A percentile compares a stretch with the other conserved stretches of the same genome.
These are phyloP conservation scores for Macrochelys suwanniensis DNA, from an alignment of 2,797 vertebrate genomes.

Conservation along the genomic window DNA sequence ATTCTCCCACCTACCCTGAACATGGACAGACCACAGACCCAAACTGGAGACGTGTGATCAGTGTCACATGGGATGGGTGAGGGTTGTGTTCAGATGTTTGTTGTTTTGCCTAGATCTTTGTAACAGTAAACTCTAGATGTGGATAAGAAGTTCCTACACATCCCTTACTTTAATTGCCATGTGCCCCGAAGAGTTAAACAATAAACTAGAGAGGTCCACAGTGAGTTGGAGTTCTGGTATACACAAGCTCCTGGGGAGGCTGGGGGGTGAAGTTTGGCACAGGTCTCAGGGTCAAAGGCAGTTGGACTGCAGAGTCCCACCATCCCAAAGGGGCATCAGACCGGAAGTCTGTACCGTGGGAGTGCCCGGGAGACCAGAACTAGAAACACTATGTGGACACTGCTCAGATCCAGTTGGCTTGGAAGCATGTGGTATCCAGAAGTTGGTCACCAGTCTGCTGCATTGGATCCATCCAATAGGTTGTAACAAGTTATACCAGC, in stretches of 20 bases:
- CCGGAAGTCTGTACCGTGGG: background rate
- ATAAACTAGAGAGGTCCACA: background rate
- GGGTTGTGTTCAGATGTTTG: background rate
- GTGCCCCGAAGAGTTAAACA: background rate
- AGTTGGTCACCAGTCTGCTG: too few relatives aligned
- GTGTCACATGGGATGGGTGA: background rate
- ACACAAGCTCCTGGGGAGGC: background rate
- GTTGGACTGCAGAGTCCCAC: background rate
- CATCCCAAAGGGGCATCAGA: background rate
- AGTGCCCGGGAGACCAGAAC: background rate
- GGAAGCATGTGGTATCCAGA: background rate
- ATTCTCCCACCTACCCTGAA: background rate
- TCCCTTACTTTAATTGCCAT: background rate
- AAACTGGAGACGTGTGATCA: background rate
- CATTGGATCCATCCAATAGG: background rate
- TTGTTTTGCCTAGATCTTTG: background rate
- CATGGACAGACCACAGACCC: background rate
- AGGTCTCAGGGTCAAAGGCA: background rate
- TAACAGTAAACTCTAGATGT: background rate
- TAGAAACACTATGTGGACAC: background rate
- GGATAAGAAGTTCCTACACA: background rate
- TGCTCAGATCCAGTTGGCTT: background rate
- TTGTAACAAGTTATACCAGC: background rate
- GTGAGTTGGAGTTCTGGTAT: background rate
- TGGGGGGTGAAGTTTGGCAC: background rate